Base-by-base conservation (phyloP, 2,888 invertebrate species). In the Trachelus troglodyta region DNA sequence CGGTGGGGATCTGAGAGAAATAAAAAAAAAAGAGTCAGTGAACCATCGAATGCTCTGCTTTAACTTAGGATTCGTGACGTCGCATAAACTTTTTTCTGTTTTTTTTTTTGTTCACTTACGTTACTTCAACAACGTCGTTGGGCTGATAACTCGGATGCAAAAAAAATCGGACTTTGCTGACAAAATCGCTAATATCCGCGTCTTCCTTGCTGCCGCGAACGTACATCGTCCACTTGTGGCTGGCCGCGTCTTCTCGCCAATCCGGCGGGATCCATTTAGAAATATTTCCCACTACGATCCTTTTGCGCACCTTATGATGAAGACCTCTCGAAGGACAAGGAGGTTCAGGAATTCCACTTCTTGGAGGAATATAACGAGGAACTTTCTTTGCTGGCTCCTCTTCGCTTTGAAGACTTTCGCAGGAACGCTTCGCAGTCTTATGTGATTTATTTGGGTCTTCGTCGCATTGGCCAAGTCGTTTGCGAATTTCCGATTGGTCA, bases 161-260 rank as follows among this genome's bases (percentile, higher is more conserved):
- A 83, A 95, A 94, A 87, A 97, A 97, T 80, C 95, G 93, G 78
- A 97, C 96, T 91, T 95, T 95, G 74, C 94, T 93, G 6, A 97
- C 93, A 86, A 96, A 94, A 75, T 93, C 91, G 31, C 95, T 93
- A 81, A 94, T 93, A 83, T 93, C 93, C 34, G 94, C 94, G 81
- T 92, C 92, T 35, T 94, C 94, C 79, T 94, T 93, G 77, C 94
- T 94, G 0, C 95, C 95, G 85, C 97, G 94, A 2, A 98, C 95
- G 92, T 98, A 98, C 78, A 98, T 94, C 92, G 97, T 94, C 98
- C 98, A 98, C 90, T 97, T 97, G 92, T 98, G 97, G 11, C 96
- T 97, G 0, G 96, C 94, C 34, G 94, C 94, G 88, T 95, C 95
- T 40, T 94, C 93, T 37, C 94, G 92, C 34, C 95, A 94, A 86